These are phyloP conservation scores for Liposcelis brunnea DNA, from an alignment of 2,888 invertebrate species.

Conservation along the genomic window DNA sequence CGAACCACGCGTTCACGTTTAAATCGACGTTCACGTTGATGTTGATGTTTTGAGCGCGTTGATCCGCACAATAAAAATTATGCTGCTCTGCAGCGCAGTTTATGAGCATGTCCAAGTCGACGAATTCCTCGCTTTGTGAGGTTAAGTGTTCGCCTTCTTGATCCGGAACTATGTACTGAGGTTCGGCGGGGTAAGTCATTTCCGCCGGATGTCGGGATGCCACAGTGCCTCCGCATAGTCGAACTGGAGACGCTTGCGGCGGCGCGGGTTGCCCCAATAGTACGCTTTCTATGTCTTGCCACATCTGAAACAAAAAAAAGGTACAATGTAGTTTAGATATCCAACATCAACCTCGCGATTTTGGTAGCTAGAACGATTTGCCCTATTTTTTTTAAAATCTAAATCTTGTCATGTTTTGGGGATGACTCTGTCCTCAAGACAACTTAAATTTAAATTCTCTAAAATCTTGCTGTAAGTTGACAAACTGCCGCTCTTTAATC, in stretches of 20 bases:
- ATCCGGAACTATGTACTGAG: constrained; percentile 10
- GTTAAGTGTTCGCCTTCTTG: constrained; percentile 14
- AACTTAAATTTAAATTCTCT: too few species aligned
- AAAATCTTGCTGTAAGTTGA: too few species aligned
- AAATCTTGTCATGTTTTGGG: too few species aligned
- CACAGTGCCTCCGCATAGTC: constrained; percentile 18
- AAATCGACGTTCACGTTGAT: constrained; percentile 8
- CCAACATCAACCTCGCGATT: too few species aligned
- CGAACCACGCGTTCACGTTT: constrained; percentile 7
- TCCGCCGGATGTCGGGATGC: constrained; percentile 10
- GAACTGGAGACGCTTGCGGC: constrained; percentile 22
- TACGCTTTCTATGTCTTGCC: constrained; percentile 31
- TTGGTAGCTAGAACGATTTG: too few species aligned
- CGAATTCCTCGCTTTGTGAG: constrained; percentile 23
- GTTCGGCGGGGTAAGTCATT: constrained; percentile 5
- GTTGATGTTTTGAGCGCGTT: constrained; percentile 10
- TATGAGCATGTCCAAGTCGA: constrained; percentile 26
- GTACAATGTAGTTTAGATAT: too few species aligned
- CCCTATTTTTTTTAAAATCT: too few species aligned
- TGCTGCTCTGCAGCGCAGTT: constrained; percentile 26
- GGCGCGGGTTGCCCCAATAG: constrained; percentile 24
- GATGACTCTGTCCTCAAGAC: too few species aligned
- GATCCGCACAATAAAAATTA: constrained; percentile 18
- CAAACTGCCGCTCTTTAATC: too few species aligned
- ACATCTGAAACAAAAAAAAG: constrained; percentile 25